These are phyloP conservation scores for Agrilus planipennis DNA, from an alignment of 1,140 invertebrate species.

Conservation along the genomic window DNA sequence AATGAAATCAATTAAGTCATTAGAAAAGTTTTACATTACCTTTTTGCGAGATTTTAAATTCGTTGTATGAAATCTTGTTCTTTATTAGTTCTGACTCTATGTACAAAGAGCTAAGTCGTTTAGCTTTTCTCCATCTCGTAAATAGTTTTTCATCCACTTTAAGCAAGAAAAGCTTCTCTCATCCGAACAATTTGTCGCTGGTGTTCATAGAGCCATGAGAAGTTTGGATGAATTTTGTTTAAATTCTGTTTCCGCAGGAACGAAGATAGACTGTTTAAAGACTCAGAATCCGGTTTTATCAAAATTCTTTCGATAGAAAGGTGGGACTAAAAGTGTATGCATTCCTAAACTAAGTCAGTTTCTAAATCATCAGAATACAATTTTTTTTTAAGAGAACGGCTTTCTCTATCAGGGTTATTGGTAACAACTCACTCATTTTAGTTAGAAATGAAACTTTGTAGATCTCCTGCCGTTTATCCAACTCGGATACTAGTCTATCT, in stretches of 20 bases:
- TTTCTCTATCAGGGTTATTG: constrained; percentile 10
- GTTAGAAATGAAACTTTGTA: constrained; percentile 5
- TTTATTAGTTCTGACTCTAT: too few species aligned
- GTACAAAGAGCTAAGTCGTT: too few species aligned
- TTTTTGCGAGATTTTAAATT: too few species aligned
- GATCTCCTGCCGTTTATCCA: constrained; percentile 8
- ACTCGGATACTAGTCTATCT: constrained; percentile 13
- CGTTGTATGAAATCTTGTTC: too few species aligned
- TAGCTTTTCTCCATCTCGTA: too few species aligned
- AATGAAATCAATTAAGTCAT: too few species aligned
- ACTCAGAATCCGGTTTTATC: constrained; percentile 13
- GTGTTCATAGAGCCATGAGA: too few species aligned
- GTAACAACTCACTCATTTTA: constrained; percentile 9
- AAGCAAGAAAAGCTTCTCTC: too few species aligned
- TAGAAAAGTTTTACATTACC: too few species aligned
- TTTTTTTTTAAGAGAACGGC: constrained; percentile 11
- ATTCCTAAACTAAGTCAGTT: constrained; percentile 12
- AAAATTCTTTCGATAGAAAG: constrained; percentile 12
- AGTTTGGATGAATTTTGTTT: not conserved
- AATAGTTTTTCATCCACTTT: too few species aligned
- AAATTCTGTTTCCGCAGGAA: constrained; percentile 1
- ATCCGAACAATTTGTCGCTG: too few species aligned
- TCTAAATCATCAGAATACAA: constrained; percentile 12
- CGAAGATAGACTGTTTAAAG: constrained; percentile 13
- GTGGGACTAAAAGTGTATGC: constrained; percentile 12